Base-by-base conservation (phyloP, 2,797 vertebrate genomes). In the Halcyon smyrnensis region DNA sequence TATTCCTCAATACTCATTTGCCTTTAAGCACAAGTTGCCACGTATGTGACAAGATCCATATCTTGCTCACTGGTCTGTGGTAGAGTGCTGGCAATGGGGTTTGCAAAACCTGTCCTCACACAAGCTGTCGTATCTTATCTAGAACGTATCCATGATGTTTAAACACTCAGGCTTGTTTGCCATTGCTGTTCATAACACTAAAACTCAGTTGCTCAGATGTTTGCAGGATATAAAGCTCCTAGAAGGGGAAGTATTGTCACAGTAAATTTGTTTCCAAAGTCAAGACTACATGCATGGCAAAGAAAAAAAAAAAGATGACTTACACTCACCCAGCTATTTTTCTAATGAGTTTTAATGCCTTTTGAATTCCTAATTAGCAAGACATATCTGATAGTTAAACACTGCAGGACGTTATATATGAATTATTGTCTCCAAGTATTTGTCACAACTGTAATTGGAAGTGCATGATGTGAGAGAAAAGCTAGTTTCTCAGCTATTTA, bases 371-470 rank as follows among this genome's bases (percentile, higher is more conserved):
- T 94, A 92, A 93, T 94, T 93, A 84, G 63, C 51, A 89, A 89
- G 79, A 76, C 12, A 41, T 68, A 39, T 34, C 70, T 71, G 63
- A 90, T 36, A 77, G 63, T 78, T 87, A 89, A 95, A 93, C 82
- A 91, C 28, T 62, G 30, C 62, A 87, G 75, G 48, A 89, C 21
- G 12, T 81, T 88, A 67, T 41, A 43, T 51, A 59, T 88, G 81
- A 93, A 64, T 88, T 89, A 89, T 70, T 48, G 18, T 19, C 56
- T 78, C 50, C 69, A 30, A 76, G 25, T 73, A 73, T 79, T 93
- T 76, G 62, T 76, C 74, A 90, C 65, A 91, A 90, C 28, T 82
- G 57, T 65, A 95, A 90, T 59, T 96, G 70, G 76, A 97, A 96
- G 53, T 23, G 67, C 12, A 37, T 51, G 53, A 64, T 19, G 7